Evolutionary conservation across 1,140 invertebrate species (phyloP).

Genomic region (Adelges cooleyi): DNA sequence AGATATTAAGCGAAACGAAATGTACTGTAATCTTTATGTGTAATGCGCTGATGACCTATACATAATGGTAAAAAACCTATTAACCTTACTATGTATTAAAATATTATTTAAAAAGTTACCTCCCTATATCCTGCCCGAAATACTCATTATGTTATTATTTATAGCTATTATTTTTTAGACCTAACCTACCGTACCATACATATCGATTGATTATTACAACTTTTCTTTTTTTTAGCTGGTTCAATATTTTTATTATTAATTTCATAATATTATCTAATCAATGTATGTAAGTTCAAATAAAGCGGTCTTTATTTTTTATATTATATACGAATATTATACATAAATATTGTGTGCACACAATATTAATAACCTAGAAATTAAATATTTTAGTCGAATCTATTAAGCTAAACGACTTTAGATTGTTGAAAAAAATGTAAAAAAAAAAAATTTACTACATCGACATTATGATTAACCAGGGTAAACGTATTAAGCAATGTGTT

Average conservation of each 20-base stretch:
- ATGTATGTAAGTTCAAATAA: slow-evolving; percentile 25
- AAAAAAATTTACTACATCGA: slow-evolving; percentile 25
- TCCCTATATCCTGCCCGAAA: neutral
- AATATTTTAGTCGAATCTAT: slow-evolving; percentile 26
- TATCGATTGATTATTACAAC: slow-evolving; percentile 8
- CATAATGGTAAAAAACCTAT: neutral
- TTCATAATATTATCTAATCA: no score
- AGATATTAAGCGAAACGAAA: no score
- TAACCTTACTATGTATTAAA: no score
- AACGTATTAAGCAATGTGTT: slow-evolving; percentile 29
- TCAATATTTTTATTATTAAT: no score
- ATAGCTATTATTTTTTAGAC: neutral
- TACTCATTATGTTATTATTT: slow-evolving; percentile 14
- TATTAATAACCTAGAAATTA: slow-evolving; percentile 10
- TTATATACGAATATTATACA: neutral
- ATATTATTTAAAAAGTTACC: slow-evolving; percentile 21
- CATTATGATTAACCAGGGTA: slow-evolving; percentile 28
- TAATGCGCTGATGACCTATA: no score
- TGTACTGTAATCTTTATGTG: no score
- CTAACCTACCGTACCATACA: slow-evolving; percentile 17
- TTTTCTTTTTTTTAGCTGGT: slow-evolving; percentile 10
- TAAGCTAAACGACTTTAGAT: slow-evolving; percentile 23
- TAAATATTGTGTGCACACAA: no score
- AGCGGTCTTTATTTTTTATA: slow-evolving; percentile 27
- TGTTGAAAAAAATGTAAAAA: slow-evolving; percentile 26